Evolutionary conservation across 2,797 vertebrate species (phyloP), one percentile per base, ranked within the genome.

Genomic region (Perdix hodgsoniae): DNA sequence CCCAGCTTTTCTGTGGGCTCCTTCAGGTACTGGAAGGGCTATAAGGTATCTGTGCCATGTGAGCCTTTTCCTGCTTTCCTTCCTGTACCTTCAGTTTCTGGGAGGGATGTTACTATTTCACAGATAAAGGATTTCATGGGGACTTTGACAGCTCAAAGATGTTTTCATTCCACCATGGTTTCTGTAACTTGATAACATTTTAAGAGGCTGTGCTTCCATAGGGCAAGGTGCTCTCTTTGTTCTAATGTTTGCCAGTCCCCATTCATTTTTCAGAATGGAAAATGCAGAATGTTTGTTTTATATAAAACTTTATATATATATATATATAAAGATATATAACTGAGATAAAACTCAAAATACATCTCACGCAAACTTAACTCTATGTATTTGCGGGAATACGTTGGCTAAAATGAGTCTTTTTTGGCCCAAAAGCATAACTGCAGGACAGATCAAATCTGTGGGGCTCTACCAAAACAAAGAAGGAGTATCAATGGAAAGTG

Each of bases 381-480:
- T 71, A 52, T 39, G 39, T 24, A 40, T 52, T 72, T 59, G 19
- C 13, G 35, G 35, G 47, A 76, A 76, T 47, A 0, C 24, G 37
- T 71, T 54, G 47, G 60, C 40, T 59, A 40, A 67, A 85, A 40
- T 18, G 10, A 56, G 35, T 72, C 6, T 42, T 73, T 47, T 4
- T 31, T 75, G 14, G 3, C 9, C 7, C 29, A 10, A 37, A 92
- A 49, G 11, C 27, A 64, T 19, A 39, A n/a, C 14, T 14, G 9
- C 7, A 52, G 86, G 39, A 33, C 7, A 54, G 57, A 54, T 70
- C 31, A 71, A n/a, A 71, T 47, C 42, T 11, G 3, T 37, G 22
- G 23, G 54, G 14, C 49, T 91, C 52, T 49, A 74, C 40, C 17
- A 74, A 85, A 86, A 87, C 35, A 79, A 90, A 84, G 39, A 27